Percentiles rank a stretch among this genome's conserved stretches.
These are phyloP conservation scores for Myopa tessellatipennis DNA, from an alignment of 2,888 invertebrate species.

Conservation along the genomic window DNA sequence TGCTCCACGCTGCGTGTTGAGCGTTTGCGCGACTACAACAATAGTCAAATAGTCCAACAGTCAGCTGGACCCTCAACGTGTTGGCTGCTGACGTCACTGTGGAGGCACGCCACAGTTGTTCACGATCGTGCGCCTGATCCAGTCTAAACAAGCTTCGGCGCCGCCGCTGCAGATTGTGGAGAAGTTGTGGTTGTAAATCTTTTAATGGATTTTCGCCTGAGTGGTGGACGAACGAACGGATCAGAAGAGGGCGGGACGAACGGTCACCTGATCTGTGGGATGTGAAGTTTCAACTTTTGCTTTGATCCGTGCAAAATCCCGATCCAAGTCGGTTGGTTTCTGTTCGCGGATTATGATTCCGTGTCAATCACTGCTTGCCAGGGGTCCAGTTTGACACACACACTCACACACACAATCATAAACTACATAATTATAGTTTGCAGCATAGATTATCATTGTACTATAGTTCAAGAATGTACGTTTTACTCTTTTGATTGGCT, in stretches of 20 bases:
- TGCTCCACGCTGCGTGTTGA: conserved; percentile 41
- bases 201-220: not conserved
- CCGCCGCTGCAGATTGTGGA: conserved; percentile 3
- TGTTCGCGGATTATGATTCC: not conserved
- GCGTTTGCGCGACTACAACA: conserved; percentile 34
- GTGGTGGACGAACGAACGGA: not conserved
- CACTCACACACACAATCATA: too few relatives aligned
- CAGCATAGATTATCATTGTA: not conserved
- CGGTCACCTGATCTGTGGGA: conserved; percentile 4
- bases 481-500: not conserved
- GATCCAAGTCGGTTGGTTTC: not conserved
- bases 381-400: too few relatives aligned
- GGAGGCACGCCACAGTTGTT: not conserved
- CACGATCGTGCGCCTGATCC: conserved; percentile 10
- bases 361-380: not conserved
- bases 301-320: not conserved
- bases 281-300: conserved; percentile 3
- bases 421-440: not conserved
- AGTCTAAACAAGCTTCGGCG: not conserved
- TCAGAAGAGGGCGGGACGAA: not conserved
- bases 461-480: not conserved
- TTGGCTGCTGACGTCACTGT: not conserved
- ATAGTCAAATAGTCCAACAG: not conserved
- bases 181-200: not conserved
- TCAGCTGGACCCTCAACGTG: not conserved